Evolutionary conservation across 2,113 vertebrate genomes (phyloP), one percentile per base, ranked within the genome.

Genomic region (Myocastor coypus): DNA sequence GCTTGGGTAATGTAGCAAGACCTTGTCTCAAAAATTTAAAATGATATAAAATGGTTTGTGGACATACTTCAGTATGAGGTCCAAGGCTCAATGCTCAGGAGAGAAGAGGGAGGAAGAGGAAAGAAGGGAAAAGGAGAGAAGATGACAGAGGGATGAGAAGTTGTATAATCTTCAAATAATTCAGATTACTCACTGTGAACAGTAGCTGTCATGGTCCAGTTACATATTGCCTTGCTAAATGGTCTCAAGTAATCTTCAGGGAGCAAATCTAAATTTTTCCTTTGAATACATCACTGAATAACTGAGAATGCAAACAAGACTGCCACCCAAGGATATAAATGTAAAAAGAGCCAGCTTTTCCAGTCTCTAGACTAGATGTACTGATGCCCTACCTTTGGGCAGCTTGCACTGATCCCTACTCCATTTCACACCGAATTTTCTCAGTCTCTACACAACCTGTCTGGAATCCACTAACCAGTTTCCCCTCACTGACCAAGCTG

Each of bases 181-280:
- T 83, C 20, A 77, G 55, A 19, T 3, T 50, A 52, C 28, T 87
- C 40, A 64, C 7, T 17, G 26, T 77, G 7, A 50, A 55, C 14
- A 66, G 5, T 34, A 69, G 42, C 46, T 71, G 57, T 55, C 13
- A 46, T 50, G 63, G 16, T 73, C 64, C 37, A 61, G 37, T 81
- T 75, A 81, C 59, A 66, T 13, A 57, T 4, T 37, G 24, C 19
- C 37, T 78, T 78, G 46, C 69, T 69, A 83, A 83, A 2, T 42
- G 78, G 28, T 68, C 86, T 87, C 46, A 63, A 61, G 10, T 83
- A 40, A 59, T 81, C 82, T n/a, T 52, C 68, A 91, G 89, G n/a
- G 83, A 42, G n/a, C 50, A 89, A 77, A 90, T 42, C 37, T 89
- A 63, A 82, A 57, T n/a, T 61, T 80, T 46, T 92, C 55, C n/a